Percentiles rank a stretch among this genome's conserved stretches.
Conservation (phyloP, 2,113 vertebrate genomes). For the Chlorodrepanis virens region DNA sequence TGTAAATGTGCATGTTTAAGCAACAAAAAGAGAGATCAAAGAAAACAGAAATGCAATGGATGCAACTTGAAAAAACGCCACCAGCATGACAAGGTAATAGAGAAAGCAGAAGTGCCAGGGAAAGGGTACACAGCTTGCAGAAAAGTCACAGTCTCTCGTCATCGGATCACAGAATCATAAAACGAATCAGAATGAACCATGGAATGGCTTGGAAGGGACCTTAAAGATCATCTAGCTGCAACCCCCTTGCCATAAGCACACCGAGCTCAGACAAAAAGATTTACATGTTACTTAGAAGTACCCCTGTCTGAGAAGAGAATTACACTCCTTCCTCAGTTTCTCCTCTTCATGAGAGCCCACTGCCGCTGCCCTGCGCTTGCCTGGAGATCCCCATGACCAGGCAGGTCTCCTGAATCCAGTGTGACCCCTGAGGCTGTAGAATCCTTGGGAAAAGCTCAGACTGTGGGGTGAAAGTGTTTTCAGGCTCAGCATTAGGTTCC, state of each 20-base stretch:
- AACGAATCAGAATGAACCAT: not conserved
- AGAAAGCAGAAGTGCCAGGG: not conserved
- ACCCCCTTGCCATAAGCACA: not conserved
- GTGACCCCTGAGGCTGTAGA: not conserved
- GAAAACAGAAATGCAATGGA: not conserved
- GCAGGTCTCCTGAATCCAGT: not conserved
- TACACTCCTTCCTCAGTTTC: not conserved
- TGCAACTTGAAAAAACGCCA: not conserved
- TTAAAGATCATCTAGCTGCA: not conserved
- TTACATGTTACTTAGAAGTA: not conserved
- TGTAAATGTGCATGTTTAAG: not conserved
- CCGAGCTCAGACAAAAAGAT: not conserved
- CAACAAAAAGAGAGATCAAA: conserved; percentile 16
- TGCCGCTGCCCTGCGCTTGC: accelerated
- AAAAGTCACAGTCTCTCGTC: not conserved
- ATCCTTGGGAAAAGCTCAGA: not conserved
- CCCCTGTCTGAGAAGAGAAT: not conserved
- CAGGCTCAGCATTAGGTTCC: not conserved
- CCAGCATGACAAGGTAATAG: not conserved
- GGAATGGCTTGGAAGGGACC: not conserved
- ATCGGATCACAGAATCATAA: not conserved
- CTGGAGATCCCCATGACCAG: not conserved
- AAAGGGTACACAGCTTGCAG: not conserved
- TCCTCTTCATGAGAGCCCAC: not conserved
- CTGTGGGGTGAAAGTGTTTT: not conserved